A percentile compares a stretch with the other conserved stretches of the same genome.
Conservation (phyloP, 1,140 invertebrate genomes). For the Rhizoglyphus robini region DNA sequence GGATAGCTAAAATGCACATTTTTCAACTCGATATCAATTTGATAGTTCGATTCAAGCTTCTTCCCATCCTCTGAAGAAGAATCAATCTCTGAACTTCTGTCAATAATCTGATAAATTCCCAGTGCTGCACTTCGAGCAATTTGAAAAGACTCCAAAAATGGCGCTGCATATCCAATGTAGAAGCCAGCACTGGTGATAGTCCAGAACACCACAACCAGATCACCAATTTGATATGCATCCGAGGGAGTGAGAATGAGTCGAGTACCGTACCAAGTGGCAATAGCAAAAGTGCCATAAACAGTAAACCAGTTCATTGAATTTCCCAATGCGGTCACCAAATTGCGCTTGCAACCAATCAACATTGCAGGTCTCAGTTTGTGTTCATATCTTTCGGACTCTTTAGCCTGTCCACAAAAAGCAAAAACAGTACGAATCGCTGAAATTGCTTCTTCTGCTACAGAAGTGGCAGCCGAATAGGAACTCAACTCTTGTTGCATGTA, state of each 20-base stretch:
- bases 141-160: conserved; percentile 59
- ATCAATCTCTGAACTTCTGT: conserved; percentile 26
- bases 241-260: conserved; percentile 34
- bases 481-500: conserved; percentile 28
- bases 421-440: conserved; percentile 36
- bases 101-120: conserved; percentile 59
- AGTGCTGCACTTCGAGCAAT: conserved; percentile 59
- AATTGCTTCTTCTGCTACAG: conserved; percentile 38
- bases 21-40: conserved; percentile 55
- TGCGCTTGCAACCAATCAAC: conserved; percentile 51
- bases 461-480: conserved; percentile 36
- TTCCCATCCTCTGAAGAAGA: conserved; percentile 58
- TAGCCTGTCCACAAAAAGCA: conserved; percentile 36
- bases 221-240: not conserved
- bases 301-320: not conserved
- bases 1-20: conserved; percentile 67
- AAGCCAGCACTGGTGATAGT: conserved; percentile 54
- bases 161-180: conserved; percentile 68
- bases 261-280: conserved; percentile 67
- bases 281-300: not conserved
- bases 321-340: conserved; percentile 46
- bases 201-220: conserved; percentile 32
- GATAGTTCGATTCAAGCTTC: conserved; percentile 42
- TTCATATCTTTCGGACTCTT: conserved; percentile 36
- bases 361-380: conserved; percentile 41